Evolutionary conservation across 2,797 vertebrate genomes (phyloP), one percentile per base, ranked within the genome.

Genomic region (Sebastes trivittatus): DNA sequence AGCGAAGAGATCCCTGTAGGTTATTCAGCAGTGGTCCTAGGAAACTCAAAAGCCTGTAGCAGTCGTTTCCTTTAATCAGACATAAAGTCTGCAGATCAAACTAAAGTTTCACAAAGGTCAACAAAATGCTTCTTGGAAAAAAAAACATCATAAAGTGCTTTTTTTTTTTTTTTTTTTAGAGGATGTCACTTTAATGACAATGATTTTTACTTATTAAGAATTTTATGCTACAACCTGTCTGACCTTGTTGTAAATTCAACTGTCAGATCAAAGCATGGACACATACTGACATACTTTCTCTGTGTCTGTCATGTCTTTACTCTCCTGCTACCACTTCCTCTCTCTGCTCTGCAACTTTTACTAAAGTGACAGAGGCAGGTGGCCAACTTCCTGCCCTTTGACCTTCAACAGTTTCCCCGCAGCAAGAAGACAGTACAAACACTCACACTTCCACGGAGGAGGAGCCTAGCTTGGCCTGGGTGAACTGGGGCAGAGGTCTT

Each of bases 331-430:
- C 90, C 80, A 81, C 88, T 93, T 89, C 89, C 90, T 91, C 80
- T 88, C 81, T 86, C 64, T 83, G 83, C 86, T 81, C 69, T 20
- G 61, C 86, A 75, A 81, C 88, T 87, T 88, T 89, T 86, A 86
- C 84, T 56, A 88, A 88, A 93, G 92, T 94, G 94, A 95, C 93
- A 93, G 94, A 94, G 93, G 93, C 94, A 95, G 94, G 94, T 95
- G 94, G 94, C 94, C 93, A 91, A 94, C 92, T 94, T 95, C 92
- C 93, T 95, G 93, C 93, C 92, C 94, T 94, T 93, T 95, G 93
- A 94, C 94, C 93, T 93, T 94, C 80, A 94, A 91, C 85, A 88
- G 89, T 91, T 93, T 89, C 91, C 89, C 84, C 36, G 77, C 88
- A 87, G 92, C 87, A 91, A 87, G 88, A 81, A 89, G 88, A 86